phyloP scores from a whole-genome alignment of 2,113 vertebrate species.

The Pelmatolapia mariae region DNA sequence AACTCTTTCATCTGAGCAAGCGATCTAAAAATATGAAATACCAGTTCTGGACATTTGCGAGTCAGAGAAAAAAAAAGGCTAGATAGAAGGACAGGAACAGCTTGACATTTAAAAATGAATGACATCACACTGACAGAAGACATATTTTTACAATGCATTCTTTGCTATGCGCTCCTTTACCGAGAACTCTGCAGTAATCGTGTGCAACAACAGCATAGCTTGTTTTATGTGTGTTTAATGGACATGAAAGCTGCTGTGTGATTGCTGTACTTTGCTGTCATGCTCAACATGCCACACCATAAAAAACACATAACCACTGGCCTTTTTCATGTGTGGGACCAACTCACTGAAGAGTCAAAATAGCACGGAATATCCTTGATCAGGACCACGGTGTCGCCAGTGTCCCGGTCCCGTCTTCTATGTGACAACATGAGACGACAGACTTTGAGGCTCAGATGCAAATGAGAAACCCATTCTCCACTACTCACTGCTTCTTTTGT shows the following conservation, averaged over 20 bases:
- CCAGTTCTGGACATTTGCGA: conserved; percentile 45
- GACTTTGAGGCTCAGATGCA: conserved; percentile 54
- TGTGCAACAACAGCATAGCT: neutral
- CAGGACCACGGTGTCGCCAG: conserved; percentile 14
- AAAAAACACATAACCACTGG: conserved; percentile 15
- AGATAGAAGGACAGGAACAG: conserved; percentile 31
- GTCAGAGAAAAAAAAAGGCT: neutral
- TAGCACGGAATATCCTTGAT: conserved; percentile 56
- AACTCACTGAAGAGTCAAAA: conserved; percentile 1
- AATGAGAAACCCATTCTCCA: conserved; percentile 28
- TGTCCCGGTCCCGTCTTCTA: conserved; percentile 1
- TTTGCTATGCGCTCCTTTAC: neutral
- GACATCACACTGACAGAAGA: conserved; percentile 12
- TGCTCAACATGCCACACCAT: conserved; percentile 7
- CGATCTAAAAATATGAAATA: conserved; percentile 51
- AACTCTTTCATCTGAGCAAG: conserved; percentile 49
- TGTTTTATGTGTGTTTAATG: conserved; percentile 30
- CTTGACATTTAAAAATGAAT: conserved; percentile 66
- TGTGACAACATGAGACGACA: conserved; percentile 38
- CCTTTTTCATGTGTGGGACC: conserved; percentile 1
- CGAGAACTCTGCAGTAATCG: neutral
- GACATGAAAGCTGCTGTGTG: conserved; percentile 14
- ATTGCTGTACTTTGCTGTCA: neutral
- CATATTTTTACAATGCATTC: neutral
- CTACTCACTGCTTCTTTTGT: conserved; percentile 33